Percentiles rank a stretch among this genome's conserved stretches.
phyloP scores from a whole-genome alignment of 1,140 invertebrate species.

The Diorhabda carinulata region DNA sequence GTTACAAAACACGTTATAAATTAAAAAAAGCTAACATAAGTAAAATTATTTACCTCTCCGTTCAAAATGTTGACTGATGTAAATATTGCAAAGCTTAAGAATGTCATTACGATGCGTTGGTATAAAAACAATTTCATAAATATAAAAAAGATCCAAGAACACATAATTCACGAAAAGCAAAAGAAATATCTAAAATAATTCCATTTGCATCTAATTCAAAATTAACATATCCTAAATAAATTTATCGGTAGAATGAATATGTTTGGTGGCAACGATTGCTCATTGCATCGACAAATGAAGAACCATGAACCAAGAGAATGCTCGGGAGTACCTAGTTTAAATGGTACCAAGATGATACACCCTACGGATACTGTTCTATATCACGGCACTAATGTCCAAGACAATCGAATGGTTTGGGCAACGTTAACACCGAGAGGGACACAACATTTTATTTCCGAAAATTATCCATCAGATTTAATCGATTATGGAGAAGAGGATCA shows the following conservation, averaged over 20 bases:
- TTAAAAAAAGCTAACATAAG: no score
- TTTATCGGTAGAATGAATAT: slow-evolving; percentile 40
- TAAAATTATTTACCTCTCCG: no score
- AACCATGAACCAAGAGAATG: slow-evolving; percentile 40
- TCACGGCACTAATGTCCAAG: slow-evolving; percentile 42
- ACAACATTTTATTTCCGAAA: slow-evolving; percentile 63
- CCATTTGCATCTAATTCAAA: no score
- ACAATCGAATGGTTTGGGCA: slow-evolving; percentile 75
- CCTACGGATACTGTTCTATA: slow-evolving; percentile 40
- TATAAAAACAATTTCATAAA: no score
- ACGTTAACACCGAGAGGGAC: slow-evolving; percentile 77
- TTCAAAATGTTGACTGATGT: no score
- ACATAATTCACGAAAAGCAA: no score
- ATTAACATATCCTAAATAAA: no score
- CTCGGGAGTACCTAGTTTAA: slow-evolving; percentile 30
- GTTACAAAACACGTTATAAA: no score
- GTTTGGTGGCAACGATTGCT: slow-evolving; percentile 41
- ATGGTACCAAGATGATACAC: slow-evolving; percentile 38
- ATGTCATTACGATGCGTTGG: no score
- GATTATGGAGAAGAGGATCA: slow-evolving; percentile 61
- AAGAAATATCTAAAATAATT: no score
- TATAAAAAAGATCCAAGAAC: no score
- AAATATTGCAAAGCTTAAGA: no score
- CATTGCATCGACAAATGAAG: slow-evolving; percentile 38
- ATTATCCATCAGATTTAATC: slow-evolving; percentile 49